These are phyloP conservation scores for Lophura nycthemera DNA, from an alignment of 2,113 vertebrate species.

Conservation along the genomic window DNA sequence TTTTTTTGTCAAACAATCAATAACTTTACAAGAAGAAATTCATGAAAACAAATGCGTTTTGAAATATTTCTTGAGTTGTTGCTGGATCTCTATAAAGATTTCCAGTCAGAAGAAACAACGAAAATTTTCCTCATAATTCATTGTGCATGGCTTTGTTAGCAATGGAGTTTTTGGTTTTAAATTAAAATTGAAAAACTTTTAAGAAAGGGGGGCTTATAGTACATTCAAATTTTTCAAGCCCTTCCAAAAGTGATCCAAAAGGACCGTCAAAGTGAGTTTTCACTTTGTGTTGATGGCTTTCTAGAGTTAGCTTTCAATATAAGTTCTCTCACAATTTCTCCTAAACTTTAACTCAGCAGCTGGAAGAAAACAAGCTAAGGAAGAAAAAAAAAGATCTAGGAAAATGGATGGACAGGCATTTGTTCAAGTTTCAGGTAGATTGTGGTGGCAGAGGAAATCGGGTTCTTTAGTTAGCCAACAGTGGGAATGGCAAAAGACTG, in stretches of 20 bases:
- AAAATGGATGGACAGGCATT: neutral
- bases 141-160: accelerated
- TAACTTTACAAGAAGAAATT: neutral
- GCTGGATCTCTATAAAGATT: neutral
- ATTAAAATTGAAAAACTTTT: neutral
- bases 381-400: neutral
- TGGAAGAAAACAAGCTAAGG: neutral
- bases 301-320: neutral
- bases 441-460: neutral
- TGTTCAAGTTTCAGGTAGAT: neutral
- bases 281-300: neutral
- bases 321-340: neutral
- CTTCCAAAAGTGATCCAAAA: neutral
- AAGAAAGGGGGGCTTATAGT: neutral
- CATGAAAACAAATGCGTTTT: neutral
- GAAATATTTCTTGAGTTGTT: neutral
- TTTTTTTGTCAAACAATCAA: neutral
- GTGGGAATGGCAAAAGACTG: neutral
- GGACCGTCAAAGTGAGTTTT: neutral
- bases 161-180: neutral
- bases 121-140: neutral
- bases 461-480: neutral
- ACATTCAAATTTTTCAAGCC: neutral
- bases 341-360: neutral
- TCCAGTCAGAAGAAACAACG: neutral